phyloP scores from a whole-genome alignment of 2,113 vertebrate genomes.

The Corynorhinus townsendii region DNA sequence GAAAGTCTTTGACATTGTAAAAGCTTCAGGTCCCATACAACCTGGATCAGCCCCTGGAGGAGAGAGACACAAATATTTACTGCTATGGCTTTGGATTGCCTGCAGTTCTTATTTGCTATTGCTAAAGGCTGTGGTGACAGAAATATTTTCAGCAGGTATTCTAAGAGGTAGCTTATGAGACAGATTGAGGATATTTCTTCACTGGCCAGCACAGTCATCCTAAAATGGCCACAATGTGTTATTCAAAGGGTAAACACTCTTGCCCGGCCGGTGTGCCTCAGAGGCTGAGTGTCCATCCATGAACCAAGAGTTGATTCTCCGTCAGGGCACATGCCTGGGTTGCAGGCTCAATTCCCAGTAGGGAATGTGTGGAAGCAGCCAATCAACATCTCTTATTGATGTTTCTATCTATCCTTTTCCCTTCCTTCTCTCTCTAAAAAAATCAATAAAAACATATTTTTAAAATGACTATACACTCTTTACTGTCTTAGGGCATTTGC shows the following conservation, averaged over 20 bases:
- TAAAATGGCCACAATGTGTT: background rate
- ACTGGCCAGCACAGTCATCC: background rate
- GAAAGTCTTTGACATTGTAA: background rate
- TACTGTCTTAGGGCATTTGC: background rate
- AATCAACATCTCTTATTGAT: too few species aligned
- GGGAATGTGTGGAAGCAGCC: too few species aligned
- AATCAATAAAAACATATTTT: too few species aligned
- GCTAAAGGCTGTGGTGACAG: background rate
- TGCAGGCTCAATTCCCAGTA: too few species aligned
- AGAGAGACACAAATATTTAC: background rate
- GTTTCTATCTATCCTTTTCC: too few species aligned
- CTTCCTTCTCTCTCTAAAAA: too few species aligned
- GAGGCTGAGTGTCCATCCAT: too few species aligned
- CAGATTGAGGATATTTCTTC: background rate
- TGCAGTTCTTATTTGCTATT: background rate
- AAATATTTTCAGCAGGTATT: background rate
- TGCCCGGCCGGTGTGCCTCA: too few species aligned
- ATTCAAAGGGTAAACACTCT: background rate
- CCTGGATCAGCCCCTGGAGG: background rate
- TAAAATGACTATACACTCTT: background rate
- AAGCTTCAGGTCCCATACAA: background rate
- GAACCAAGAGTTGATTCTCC: too few species aligned
- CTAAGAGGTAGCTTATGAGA: background rate
- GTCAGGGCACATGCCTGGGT: too few species aligned
- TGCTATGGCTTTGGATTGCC: background rate